Evolutionary conservation across 2,113 vertebrate genomes (phyloP).

Genomic region (Chaenogobius annularis): DNA sequence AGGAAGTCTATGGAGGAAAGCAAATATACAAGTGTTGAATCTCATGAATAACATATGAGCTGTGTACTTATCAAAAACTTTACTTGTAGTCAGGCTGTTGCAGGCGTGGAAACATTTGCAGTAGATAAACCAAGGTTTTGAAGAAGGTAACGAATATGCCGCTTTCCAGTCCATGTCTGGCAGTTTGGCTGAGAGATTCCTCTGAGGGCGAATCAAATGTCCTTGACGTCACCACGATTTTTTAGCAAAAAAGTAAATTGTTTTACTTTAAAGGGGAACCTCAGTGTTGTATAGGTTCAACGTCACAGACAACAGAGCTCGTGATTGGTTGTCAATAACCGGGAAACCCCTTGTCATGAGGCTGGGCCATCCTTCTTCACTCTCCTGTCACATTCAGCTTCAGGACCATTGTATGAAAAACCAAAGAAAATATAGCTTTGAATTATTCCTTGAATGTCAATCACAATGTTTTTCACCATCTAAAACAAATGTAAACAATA

Average conservation of each 20-base stretch:
- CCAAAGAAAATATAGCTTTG: neutral
- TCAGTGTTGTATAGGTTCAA: constrained; percentile 21
- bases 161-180: neutral
- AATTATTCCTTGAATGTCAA: neutral
- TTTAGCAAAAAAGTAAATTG: too few relatives aligned
- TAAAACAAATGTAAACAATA: too few relatives aligned
- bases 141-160: neutral
- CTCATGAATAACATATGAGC: constrained; percentile 72
- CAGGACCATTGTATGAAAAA: neutral
- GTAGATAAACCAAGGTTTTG: neutral
- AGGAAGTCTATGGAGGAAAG: constrained; percentile 53
- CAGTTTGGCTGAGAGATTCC: neutral
- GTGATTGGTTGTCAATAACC: constrained; percentile 60
- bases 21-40: constrained; percentile 66
- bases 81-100: constrained; percentile 19
- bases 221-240: neutral
- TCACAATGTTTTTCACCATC: neutral
- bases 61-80: constrained; percentile 50
- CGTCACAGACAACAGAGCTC: constrained; percentile 45
- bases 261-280: constrained; percentile 28
- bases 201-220: neutral
- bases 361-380: constrained; percentile 34
- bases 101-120: constrained; percentile 16
- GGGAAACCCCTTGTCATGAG: constrained; percentile 48
- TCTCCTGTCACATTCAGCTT: constrained; percentile 34